phyloP scores from a whole-genome alignment of 2,113 vertebrate species.

The Amazona guildingii region DNA sequence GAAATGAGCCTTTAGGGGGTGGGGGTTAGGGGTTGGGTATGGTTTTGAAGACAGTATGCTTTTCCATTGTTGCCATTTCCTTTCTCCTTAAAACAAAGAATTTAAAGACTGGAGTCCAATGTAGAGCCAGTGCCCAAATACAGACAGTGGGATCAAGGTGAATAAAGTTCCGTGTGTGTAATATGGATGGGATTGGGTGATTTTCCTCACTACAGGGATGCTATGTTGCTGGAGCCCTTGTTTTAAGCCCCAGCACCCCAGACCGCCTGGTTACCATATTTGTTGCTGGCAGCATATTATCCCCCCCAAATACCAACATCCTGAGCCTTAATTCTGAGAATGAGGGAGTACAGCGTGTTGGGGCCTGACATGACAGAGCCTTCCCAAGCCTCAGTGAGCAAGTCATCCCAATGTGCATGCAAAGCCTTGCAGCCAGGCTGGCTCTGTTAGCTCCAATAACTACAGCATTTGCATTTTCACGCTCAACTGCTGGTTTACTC shows the following conservation, averaged over 20 bases:
- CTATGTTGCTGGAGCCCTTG: not conserved
- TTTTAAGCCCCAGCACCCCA: not conserved
- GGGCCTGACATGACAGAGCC: not conserved
- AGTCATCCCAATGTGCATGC: not conserved
- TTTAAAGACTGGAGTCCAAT: not conserved
- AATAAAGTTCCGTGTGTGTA: not conserved
- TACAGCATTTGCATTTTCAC: conserved; percentile 10
- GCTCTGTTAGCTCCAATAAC: conserved; percentile 39
- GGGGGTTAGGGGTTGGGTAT: not conserved
- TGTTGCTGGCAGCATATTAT: not conserved
- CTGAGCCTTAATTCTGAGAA: not conserved
- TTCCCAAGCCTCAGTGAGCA: not conserved
- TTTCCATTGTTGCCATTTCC: not conserved
- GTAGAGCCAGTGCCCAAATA: not conserved
- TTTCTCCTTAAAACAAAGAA: not conserved
- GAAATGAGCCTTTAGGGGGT: not conserved
- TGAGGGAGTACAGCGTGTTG: not conserved
- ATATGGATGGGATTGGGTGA: not conserved
- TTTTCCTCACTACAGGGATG: not conserved
- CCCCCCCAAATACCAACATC: not conserved
- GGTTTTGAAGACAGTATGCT: not conserved
- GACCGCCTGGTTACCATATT: not conserved
- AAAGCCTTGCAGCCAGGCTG: not conserved
- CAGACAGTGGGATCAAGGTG: not conserved
- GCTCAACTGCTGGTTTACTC: not conserved